Evolutionary conservation across 1,140 invertebrate genomes (phyloP), one percentile per base, ranked within the genome.

Genomic region (Teleopsis dalmanni): DNA sequence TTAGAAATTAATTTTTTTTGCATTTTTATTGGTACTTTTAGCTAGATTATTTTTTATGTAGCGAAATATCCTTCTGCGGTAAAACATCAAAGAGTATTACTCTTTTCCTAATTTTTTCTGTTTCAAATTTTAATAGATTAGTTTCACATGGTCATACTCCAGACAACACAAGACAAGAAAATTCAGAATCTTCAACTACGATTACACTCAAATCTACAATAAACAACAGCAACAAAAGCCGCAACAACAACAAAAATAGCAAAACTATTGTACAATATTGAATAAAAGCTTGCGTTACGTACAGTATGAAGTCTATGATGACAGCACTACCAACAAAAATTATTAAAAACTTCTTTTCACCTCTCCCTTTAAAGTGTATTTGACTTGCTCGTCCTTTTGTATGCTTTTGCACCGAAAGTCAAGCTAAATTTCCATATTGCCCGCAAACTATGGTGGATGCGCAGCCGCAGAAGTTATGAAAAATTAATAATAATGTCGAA

Each of bases 401-500:
- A n/a, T n/a, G n/a, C n/a, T n/a, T n/a, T n/a, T n/a, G n/a, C n/a
- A n/a, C n/a, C n/a, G n/a, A n/a, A n/a, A n/a, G 14, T 43, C 29
- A 42, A 23, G 31, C 26, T 41, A 31, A 44, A 45, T 47, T 47
- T 51, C 61, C 60, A 63, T 56, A 60, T 64, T 19, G 58, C 55
- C 45, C 51, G 54, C 59, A 50, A 43, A 34, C 51, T 59, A 47
- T 46, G 41, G 49, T 58, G 57, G 60, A 62, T 57, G 54, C 62
- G 31, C 46, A 47, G 52, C 49, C 33, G 48, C 64, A 66, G 64
- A 67, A 67, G 64, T 67, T 67, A 67, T 66, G 64, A 67, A 67
- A 67, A 67, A 67, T 67, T 67, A 67, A 67, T 67, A 67, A 67
- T 67, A 67, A 67, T 67, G 64, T 67, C 64, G 64, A 67, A 67